Evolutionary conservation across 2,888 invertebrate species (phyloP).

Genomic region (Rhaphigaster nebulosa): DNA sequence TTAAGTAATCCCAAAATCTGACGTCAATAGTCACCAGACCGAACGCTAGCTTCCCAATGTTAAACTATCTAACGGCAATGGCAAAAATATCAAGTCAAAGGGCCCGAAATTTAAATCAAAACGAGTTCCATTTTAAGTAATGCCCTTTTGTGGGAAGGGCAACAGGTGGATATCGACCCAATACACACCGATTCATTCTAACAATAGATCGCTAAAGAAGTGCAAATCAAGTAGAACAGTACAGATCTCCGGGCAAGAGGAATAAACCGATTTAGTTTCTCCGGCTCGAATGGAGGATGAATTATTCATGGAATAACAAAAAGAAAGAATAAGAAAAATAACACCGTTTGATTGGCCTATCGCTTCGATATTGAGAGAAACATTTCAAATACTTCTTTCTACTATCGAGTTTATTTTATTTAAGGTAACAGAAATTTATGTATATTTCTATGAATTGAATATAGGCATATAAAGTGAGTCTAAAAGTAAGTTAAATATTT

Average conservation of each 20-base stretch:
- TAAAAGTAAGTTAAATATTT: too few species aligned
- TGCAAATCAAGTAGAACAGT: neutral
- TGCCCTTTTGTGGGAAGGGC: neutral
- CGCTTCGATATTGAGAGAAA: neutral
- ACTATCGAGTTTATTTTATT: neutral
- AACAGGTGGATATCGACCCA: neutral
- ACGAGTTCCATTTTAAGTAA: neutral
- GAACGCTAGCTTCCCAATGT: neutral
- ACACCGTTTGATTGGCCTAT: neutral
- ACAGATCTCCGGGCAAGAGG: neutral
- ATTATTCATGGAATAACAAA: neutral
- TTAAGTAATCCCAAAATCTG: neutral
- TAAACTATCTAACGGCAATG: neutral
- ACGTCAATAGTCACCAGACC: neutral
- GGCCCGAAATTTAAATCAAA: neutral
- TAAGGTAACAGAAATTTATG: neutral
- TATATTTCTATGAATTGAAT: neutral
- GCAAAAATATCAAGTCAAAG: neutral
- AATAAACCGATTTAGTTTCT: neutral
- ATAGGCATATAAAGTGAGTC: too few species aligned
- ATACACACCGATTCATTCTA: neutral
- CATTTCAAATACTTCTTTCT: neutral
- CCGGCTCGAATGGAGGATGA: neutral
- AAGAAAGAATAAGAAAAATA: neutral
- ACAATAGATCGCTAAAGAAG: slow-evolving; percentile 9